Evolutionary conservation across 2,113 vertebrate genomes (phyloP).

Genomic region (Spea multiplicata): DNA sequence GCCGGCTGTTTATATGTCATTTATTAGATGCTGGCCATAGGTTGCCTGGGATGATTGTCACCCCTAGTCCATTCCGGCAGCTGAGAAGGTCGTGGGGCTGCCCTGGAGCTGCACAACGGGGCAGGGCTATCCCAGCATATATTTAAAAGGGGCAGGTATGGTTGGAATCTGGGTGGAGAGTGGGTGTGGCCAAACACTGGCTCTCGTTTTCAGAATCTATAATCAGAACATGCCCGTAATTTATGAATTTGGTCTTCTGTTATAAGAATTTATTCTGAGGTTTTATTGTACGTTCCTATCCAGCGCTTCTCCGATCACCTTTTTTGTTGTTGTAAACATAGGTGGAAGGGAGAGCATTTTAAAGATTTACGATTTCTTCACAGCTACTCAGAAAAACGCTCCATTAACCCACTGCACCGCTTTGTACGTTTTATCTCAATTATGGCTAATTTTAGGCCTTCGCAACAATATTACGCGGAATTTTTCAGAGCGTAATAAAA

Average conservation of each 20-base stretch:
- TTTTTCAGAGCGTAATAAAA: constrained; percentile 12
- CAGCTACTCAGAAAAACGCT: constrained; percentile 33
- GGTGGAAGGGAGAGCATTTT: constrained; percentile 36
- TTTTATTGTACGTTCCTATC: constrained; percentile 28
- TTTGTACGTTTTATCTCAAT: constrained; percentile 38
- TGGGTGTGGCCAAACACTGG: too few relatives aligned
- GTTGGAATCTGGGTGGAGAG: too few relatives aligned
- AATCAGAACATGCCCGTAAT: too few relatives aligned
- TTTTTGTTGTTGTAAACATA: constrained; percentile 36
- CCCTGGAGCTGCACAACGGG: too few relatives aligned
- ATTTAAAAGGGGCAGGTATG: too few relatives aligned
- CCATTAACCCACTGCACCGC: constrained; percentile 24
- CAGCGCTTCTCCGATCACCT: constrained; percentile 6
- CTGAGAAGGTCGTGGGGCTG: too few relatives aligned
- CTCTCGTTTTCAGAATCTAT: too few relatives aligned
- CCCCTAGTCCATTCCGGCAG: too few relatives aligned
- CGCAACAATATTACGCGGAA: constrained; percentile 4
- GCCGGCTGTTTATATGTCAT: too few relatives aligned
- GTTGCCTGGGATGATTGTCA: too few relatives aligned
- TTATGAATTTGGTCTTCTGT: constrained; percentile 25
- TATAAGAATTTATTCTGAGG: constrained; percentile 24
- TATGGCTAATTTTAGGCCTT: constrained; percentile 20
- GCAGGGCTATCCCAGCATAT: too few relatives aligned
- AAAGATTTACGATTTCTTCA: constrained; percentile 30
- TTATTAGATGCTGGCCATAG: too few relatives aligned